A percentile compares a stretch with the other conserved stretches of the same genome.
phyloP scores from a whole-genome alignment of 1,140 invertebrate genomes.

The Drosophila kepulauana region DNA sequence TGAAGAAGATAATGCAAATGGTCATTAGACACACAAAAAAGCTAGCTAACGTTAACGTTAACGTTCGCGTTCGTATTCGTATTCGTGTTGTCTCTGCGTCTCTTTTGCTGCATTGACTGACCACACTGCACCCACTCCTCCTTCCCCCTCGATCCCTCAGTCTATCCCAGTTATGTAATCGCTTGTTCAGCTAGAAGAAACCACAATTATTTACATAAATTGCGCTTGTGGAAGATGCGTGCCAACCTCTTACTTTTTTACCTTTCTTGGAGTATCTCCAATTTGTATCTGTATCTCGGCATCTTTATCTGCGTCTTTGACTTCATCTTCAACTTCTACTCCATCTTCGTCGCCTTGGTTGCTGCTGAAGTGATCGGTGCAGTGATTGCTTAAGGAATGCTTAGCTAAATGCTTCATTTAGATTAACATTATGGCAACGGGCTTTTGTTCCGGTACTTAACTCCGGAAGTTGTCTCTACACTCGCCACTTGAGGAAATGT shows the following conservation, averaged over 20 bases:
- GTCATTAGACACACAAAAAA: conserved; percentile 65
- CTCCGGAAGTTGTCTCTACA: neutral
- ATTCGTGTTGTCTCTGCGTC: conserved; percentile 1
- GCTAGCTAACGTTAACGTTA: conserved; percentile 14
- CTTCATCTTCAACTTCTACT: neutral
- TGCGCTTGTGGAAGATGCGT: conserved; percentile 65
- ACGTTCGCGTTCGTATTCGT: too few relatives aligned
- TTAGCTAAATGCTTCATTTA: conserved; percentile 8
- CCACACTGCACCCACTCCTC: conserved; percentile 12
- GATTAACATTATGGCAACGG: neutral
- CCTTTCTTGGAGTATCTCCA: conserved; percentile 23
- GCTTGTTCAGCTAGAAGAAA: conserved; percentile 62
- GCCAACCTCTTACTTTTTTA: conserved; percentile 67
- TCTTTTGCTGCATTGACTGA: conserved; percentile 27
- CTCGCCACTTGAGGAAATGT: conserved; percentile 9
- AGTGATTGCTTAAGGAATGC: neutral
- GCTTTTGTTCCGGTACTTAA: conserved; percentile 17
- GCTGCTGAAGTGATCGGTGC: conserved; percentile 41
- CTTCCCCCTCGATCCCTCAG: neutral
- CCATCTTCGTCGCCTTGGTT: neutral
- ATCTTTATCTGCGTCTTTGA: conserved; percentile 23
- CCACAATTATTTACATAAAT: conserved; percentile 79
- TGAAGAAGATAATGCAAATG: conserved; percentile 72
- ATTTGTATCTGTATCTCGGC: conserved; percentile 42
- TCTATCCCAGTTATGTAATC: conserved; percentile 59